These are phyloP conservation scores for Ephestia elutella DNA, from an alignment of 1,140 invertebrate species.

Conservation along the genomic window DNA sequence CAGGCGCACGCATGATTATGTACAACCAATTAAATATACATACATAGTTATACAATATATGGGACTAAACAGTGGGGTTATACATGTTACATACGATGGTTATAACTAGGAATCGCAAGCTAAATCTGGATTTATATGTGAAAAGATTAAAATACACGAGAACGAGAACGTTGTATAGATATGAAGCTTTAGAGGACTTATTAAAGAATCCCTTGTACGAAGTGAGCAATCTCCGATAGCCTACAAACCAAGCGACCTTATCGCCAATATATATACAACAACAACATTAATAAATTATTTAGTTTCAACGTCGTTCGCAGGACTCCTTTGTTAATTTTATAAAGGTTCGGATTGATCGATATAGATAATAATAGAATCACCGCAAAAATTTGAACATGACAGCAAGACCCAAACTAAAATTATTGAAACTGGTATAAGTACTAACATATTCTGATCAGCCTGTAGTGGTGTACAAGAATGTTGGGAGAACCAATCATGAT, in stretches of 20 bases:
- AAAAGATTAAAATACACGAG: conserved; percentile 56
- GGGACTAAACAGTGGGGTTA: conserved; percentile 55
- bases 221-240: conserved; percentile 65
- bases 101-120: conserved; percentile 61
- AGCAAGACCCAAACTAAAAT: not conserved
- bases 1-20: conserved; percentile 43
- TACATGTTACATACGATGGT: conserved; percentile 43
- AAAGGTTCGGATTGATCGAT: not conserved
- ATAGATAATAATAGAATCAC: not conserved
- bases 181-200: conserved; percentile 67
- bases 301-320: conserved; percentile 25
- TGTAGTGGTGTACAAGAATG: no score
- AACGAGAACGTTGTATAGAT: conserved; percentile 44
- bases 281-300: conserved; percentile 36
- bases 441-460: no score
- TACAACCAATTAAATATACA: conserved; percentile 48
- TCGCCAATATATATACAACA: conserved; percentile 62
- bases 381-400: not conserved
- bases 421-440: no score
- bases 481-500: no score
- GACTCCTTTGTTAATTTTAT: conserved; percentile 14
- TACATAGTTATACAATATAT: conserved; percentile 29
- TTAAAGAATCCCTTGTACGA: conserved; percentile 66
- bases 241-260: conserved; percentile 62
- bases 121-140: conserved; percentile 57